These are phyloP conservation scores for Pyrrhopygopsis socrates DNA, from an alignment of 2,888 invertebrate species.

Conservation along the genomic window DNA sequence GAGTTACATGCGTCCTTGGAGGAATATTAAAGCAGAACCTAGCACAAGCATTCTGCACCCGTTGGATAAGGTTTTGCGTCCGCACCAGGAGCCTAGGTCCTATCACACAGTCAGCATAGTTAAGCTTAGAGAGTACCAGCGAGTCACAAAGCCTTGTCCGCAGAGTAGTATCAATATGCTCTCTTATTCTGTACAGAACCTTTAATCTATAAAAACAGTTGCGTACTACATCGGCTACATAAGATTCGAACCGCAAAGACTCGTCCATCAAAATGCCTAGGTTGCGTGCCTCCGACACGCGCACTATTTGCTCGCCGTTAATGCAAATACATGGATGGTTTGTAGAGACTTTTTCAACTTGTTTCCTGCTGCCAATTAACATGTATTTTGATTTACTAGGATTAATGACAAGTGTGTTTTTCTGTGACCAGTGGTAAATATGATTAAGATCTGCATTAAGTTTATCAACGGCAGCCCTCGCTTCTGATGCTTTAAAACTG, in stretches of 20 bases:
- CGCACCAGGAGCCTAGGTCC: background rate
- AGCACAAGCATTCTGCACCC: background rate
- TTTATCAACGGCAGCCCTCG: background rate
- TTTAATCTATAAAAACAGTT: no score
- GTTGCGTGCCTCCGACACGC: background rate
- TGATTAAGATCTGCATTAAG: background rate
- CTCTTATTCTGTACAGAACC: background rate
- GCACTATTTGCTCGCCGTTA: background rate
- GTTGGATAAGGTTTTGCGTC: no score
- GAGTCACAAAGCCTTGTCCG: background rate
- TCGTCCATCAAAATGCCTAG: background rate
- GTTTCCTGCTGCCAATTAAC: background rate
- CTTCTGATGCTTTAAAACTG: background rate
- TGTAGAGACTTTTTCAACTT: background rate
- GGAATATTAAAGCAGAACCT: background rate
- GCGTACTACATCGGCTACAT: background rate
- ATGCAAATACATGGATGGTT: background rate
- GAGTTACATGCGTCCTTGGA: background rate
- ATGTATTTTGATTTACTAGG: background rate
- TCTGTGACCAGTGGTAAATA: background rate
- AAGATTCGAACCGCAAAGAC: background rate
- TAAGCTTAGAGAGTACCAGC: background rate
- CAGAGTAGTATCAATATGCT: background rate
- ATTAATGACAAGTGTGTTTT: background rate
- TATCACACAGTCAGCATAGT: background rate